These are phyloP conservation scores for Oncorhynchus keta DNA, from an alignment of 2,113 vertebrate genomes.

Conservation along the genomic window DNA sequence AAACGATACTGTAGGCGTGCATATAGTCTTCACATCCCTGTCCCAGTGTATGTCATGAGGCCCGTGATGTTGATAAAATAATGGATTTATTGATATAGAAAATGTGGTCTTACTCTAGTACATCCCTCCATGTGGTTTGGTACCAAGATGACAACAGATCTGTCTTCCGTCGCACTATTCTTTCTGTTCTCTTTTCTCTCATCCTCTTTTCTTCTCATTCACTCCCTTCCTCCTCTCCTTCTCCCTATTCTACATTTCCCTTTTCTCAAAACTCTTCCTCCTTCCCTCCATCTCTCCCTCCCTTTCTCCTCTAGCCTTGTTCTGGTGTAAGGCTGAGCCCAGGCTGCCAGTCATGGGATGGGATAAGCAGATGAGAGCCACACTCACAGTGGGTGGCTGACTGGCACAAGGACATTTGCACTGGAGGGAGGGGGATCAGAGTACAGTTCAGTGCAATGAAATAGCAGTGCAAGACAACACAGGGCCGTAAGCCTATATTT, in stretches of 20 bases:
- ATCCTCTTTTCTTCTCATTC: background rate
- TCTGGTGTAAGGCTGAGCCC: background rate
- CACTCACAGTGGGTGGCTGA: background rate
- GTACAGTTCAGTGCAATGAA: background rate
- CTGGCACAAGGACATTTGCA: too few species aligned
- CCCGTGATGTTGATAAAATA: conserved; percentile 17
- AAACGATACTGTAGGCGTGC: conserved; percentile 14
- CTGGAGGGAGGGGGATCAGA: background rate
- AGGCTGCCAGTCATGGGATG: background rate
- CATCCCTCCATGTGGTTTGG: background rate
- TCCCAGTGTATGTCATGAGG: conserved; percentile 8
- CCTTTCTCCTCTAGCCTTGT: background rate
- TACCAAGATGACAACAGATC: background rate
- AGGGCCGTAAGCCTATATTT: too few species aligned
- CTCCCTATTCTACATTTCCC: background rate
- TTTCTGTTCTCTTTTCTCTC: background rate
- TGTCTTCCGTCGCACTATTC: background rate
- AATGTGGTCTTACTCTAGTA: background rate
- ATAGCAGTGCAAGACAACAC: too few species aligned
- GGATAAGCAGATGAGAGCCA: conserved; percentile 1
- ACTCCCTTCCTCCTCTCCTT: background rate
- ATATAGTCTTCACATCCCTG: conserved; percentile 6
- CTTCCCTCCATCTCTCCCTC: background rate
- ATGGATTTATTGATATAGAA: background rate
- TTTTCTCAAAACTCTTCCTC: background rate